These are phyloP conservation scores for Amphiduros pacificus DNA, from an alignment of 2,888 invertebrate genomes.

Conservation along the genomic window DNA sequence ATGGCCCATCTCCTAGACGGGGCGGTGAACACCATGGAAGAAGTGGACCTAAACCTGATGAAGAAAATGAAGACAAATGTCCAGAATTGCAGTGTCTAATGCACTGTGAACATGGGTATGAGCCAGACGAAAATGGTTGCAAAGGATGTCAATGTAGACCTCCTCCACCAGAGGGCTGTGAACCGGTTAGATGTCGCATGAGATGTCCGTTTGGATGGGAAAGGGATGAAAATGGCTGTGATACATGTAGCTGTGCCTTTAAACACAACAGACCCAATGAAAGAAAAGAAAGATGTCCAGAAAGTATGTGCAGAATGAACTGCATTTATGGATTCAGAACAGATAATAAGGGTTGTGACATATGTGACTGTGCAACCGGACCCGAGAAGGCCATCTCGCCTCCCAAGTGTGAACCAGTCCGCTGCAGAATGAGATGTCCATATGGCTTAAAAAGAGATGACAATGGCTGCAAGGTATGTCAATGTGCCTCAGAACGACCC, in stretches of 20 bases:
- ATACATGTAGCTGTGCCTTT: slow-evolving; percentile 10
- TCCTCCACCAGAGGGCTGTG: neutral
- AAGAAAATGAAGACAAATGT: no score
- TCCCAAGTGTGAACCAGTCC: slow-evolving; percentile 10
- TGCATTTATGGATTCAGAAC: slow-evolving; percentile 2
- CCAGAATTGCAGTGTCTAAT: neutral
- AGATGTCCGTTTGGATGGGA: slow-evolving; percentile 12
- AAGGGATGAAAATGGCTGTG: slow-evolving; percentile 9
- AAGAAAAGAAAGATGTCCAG: no score
- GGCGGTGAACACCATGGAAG: no score
- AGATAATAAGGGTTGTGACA: slow-evolving; percentile 7
- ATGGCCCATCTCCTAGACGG: no score
- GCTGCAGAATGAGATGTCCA: slow-evolving; percentile 22
- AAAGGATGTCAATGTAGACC: slow-evolving; percentile 2
- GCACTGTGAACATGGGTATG: slow-evolving; percentile 12
- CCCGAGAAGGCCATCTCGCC: neutral
- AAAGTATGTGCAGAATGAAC: neutral
- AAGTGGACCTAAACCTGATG: no score
- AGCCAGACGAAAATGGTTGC: slow-evolving; percentile 1
- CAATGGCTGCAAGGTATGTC: slow-evolving; percentile 23
- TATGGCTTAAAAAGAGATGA: slow-evolving; percentile 24
- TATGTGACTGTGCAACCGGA: neutral
- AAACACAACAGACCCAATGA: no score
- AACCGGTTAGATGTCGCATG: slow-evolving; percentile 11
- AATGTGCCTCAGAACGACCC: slow-evolving; percentile 11